Conservation (phyloP, 2,888 invertebrate species). For the Cerastis leucographa region DNA sequence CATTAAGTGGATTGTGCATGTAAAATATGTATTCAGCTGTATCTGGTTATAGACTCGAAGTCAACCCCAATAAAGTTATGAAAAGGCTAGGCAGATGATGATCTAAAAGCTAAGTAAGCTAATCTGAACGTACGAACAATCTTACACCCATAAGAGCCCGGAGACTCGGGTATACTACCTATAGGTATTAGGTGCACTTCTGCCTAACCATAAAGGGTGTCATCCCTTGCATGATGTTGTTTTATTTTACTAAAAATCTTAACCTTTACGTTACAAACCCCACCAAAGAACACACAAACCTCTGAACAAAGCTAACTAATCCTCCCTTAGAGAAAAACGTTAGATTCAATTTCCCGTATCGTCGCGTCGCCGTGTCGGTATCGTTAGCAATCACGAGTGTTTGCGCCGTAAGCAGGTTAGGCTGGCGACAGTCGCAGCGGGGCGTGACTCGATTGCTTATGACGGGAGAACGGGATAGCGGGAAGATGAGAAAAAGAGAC, state of each 20-base stretch:
- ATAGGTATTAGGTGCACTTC: neutral
- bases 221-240: neutral
- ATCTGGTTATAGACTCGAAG: too few species aligned
- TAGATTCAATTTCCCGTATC: slow-evolving; percentile 75
- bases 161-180: too few species aligned
- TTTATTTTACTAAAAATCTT: neutral
- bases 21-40: too few species aligned
- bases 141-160: too few species aligned
- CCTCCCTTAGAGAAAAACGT: slow-evolving; percentile 67
- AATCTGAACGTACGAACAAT: too few species aligned
- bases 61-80: too few species aligned
- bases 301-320: slow-evolving; percentile 60
- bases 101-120: too few species aligned
- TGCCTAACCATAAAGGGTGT: neutral
- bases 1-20: too few species aligned
- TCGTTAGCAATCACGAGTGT: slow-evolving; percentile 83
- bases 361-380: slow-evolving; percentile 74
- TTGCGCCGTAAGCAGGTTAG: slow-evolving; percentile 82
- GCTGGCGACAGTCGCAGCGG: slow-evolving; percentile 70
- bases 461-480: slow-evolving; percentile 50
- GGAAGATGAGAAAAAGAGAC: slow-evolving; percentile 6
- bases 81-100: too few species aligned
- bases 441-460: slow-evolving; percentile 82
- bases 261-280: neutral
- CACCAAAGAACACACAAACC: slow-evolving; percentile 7